phyloP scores from a whole-genome alignment of 2,888 invertebrate species.

The Orthosia cruda region DNA sequence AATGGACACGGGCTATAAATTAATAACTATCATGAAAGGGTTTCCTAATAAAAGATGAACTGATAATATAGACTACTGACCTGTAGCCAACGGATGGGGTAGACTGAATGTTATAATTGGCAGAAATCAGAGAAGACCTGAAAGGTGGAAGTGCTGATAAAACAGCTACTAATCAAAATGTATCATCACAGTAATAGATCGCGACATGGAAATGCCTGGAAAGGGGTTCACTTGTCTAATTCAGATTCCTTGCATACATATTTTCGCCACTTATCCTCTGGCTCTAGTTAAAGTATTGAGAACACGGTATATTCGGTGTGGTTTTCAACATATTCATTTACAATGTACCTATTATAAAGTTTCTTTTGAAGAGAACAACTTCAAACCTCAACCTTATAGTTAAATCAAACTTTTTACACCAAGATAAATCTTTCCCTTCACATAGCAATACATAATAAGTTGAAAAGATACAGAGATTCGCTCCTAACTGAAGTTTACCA shows the following conservation, averaged over 20 bases:
- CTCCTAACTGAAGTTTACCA: constrained; percentile 76
- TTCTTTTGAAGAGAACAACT: background rate
- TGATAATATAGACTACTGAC: background rate
- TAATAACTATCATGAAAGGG: no score
- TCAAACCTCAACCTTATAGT: no score
- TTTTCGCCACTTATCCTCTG: background rate
- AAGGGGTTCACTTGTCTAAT: no score
- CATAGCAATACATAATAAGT: constrained; percentile 52
- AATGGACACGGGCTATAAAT: background rate
- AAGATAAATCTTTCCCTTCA: constrained; percentile 17
- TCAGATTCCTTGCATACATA: no score
- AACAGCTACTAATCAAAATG: background rate
- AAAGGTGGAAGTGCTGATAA: background rate
- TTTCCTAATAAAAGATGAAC: no score
- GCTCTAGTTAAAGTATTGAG: background rate
- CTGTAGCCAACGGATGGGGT: background rate
- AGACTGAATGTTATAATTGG: background rate
- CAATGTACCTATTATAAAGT: background rate
- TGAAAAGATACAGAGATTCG: constrained; percentile 54
- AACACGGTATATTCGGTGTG: background rate
- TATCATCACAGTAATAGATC: background rate
- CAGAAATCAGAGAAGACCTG: background rate
- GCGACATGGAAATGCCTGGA: background rate
- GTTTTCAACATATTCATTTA: background rate
- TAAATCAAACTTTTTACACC: constrained; percentile 5